Base-by-base conservation (phyloP, 2,113 vertebrate species). In the Cavia porcellus region DNA sequence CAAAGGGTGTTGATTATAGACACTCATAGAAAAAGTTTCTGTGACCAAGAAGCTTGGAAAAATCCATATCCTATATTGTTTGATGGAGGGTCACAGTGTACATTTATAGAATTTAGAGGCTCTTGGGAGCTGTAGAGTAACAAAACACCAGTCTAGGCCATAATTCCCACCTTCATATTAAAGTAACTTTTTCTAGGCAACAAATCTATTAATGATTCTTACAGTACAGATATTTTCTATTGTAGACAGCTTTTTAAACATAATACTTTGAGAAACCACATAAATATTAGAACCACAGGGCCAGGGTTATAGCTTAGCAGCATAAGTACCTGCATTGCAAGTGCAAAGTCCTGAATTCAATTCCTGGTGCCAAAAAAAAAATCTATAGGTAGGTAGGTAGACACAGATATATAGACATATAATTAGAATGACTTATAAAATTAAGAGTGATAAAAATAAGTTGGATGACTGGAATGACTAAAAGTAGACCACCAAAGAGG, bases 401-500 rank as follows among this genome's bases (percentile, higher is more conserved):
- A 57, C 5, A 57, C 2, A 57, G 3, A 57, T 19, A 90, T 50
- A 77, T 45, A 89, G 62, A 81, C 68, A 91, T 81, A 55, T 32
- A 70, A 72, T 61, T 52, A 87, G 15, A 38, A 66, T 94, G 22
- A 94, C 28, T 92, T 52, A 91, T 10, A 70, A 66, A 96, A 97
- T 19, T 82, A 77, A 94, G 38, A 82, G 11, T 89, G 77, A 90
- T 42, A 12, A 86, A 61, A 38, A 42, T 59, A 20, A 83, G 93
- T 3, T 83, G 5, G 6, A 64, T 72, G 30, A 96, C 2, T 80
- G 17, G 47, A 38, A 52, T 68, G 50, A 25, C 32, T 86, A 92
- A 62, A 87, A 91, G 12, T 28, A 90, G 72, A 89, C 66, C 50
- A 93, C 50, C 50, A 91, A 80, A 66, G 61, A 77, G 6, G 28